Conservation (phyloP, 2,113 vertebrate genomes). For the Eudorcas thomsonii region DNA sequence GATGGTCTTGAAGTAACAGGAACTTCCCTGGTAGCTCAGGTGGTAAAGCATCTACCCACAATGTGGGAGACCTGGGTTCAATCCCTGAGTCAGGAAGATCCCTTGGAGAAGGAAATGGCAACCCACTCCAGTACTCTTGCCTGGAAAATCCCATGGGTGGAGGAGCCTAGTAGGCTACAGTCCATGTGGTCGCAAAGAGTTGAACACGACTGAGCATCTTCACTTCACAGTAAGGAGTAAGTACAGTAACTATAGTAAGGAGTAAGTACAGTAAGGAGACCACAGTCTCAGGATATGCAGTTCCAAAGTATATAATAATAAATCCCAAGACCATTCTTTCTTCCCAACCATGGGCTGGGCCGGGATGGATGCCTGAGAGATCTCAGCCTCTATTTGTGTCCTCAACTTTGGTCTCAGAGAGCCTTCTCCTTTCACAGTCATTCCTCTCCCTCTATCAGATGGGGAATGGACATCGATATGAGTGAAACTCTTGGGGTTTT, state of each 20-base stretch:
- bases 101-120: too few relatives aligned
- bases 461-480: background rate
- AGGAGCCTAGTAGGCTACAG: too few relatives aligned
- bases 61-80: too few relatives aligned
- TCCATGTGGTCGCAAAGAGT: too few relatives aligned
- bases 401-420: background rate
- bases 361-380: accelerated
- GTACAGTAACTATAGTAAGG: too few relatives aligned
- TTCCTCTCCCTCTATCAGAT: background rate
- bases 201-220: too few relatives aligned
- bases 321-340: accelerated
- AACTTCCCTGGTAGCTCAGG: too few relatives aligned
- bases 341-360: background rate
- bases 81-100: too few relatives aligned
- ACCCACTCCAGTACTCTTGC: too few relatives aligned
- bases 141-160: too few relatives aligned
- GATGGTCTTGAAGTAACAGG: too few relatives aligned
- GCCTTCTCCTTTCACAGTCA: background rate
- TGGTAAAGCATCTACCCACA: accelerated
- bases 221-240: too few relatives aligned
- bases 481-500: background rate
- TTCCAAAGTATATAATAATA: background rate
- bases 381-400: background rate
- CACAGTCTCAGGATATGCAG: background rate
- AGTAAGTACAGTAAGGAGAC: background rate